Conservation (phyloP, 2,797 vertebrate species). For the Mycteria americana region DNA sequence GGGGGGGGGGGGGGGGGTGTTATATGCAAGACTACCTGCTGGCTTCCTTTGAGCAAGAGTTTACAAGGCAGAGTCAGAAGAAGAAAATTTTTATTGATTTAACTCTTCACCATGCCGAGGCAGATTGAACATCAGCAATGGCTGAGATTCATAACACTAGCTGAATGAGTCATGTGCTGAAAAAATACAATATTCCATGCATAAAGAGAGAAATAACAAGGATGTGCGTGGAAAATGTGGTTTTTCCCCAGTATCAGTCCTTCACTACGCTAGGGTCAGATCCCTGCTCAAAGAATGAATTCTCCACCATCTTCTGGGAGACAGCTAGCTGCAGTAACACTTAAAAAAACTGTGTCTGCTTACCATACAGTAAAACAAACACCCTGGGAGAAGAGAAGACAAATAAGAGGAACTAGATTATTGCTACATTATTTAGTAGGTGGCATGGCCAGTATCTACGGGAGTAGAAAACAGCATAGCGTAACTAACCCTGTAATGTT, state of each 20-base stretch:
- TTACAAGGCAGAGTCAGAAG: not conserved
- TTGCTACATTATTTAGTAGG: not conserved
- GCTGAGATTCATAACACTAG: not conserved
- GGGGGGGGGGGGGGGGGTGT: rapidly evolving
- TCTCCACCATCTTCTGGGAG: not conserved
- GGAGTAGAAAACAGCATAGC: not conserved
- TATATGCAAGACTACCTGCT: not conserved
- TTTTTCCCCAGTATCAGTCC: no score
- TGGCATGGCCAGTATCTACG: rapidly evolving
- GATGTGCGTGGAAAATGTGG: rapidly evolving
- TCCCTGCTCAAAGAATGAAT: not conserved
- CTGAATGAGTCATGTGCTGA: not conserved
- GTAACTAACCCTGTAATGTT: not conserved
- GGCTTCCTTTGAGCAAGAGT: not conserved
- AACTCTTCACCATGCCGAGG: not conserved
- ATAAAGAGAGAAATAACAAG: not conserved
- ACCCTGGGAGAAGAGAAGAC: not conserved
- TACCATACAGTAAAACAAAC: not conserved
- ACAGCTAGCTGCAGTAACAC: not conserved
- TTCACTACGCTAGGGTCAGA: not conserved
- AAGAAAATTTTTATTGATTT: not conserved
- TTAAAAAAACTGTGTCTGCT: not conserved
- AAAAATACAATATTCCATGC: not conserved
- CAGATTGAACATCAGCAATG: not conserved
- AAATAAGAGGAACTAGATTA: not conserved